phyloP scores from a whole-genome alignment of 2,797 vertebrate species.

The Myotis vivesi region DNA sequence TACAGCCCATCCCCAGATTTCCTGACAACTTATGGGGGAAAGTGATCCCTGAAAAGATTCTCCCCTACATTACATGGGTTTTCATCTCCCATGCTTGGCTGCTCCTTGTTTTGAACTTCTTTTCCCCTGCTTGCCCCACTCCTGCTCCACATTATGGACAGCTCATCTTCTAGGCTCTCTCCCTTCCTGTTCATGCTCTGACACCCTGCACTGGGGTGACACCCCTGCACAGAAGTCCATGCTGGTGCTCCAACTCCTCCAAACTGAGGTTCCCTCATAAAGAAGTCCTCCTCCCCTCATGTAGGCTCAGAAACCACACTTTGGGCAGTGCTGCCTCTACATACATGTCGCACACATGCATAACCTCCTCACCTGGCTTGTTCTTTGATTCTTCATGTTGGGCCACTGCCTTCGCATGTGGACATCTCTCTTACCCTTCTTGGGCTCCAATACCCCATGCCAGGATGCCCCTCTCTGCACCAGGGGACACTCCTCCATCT shows the following conservation, averaged over 20 bases:
- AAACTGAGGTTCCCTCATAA: accelerated
- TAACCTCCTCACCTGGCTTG: not conserved
- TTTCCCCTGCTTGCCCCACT: accelerated
- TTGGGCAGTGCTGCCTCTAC: too few species aligned
- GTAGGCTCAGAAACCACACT: not conserved
- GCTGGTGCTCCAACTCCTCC: not conserved
- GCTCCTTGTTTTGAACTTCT: not conserved
- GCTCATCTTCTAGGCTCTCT: not conserved
- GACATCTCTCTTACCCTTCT: not conserved
- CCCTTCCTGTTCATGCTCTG: not conserved
- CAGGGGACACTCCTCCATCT: not conserved
- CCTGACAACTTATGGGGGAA: not conserved
- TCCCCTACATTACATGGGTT: not conserved
- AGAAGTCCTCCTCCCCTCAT: not conserved
- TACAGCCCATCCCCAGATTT: not conserved
- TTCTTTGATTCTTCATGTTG: not conserved
- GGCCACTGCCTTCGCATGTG: not conserved
- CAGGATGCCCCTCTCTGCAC: not conserved
- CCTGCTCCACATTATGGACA: not conserved
- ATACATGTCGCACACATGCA: not conserved
- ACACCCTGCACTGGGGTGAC: not conserved
- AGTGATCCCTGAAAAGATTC: not conserved
- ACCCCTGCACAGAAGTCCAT: not conserved
- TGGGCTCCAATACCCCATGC: not conserved
- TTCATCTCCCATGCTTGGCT: not conserved